These are phyloP conservation scores for Lamprotornis superbus DNA, from an alignment of 2,113 vertebrate genomes.

Conservation along the genomic window DNA sequence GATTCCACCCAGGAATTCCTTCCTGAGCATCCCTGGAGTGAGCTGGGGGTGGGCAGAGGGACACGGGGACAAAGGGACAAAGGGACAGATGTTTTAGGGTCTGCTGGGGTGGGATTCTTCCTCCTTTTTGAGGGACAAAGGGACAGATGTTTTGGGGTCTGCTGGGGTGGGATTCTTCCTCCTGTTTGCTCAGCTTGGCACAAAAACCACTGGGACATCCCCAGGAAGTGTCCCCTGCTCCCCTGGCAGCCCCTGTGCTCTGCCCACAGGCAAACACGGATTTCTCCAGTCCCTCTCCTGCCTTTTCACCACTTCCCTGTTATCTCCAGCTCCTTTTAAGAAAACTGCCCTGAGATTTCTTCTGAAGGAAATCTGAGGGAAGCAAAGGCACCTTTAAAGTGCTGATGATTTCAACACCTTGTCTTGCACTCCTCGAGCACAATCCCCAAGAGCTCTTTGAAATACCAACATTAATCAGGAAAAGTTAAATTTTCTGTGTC, in stretches of 20 bases:
- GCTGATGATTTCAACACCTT: neutral
- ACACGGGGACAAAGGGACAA: neutral
- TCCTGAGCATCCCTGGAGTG: neutral
- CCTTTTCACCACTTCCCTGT: neutral
- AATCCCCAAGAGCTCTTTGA: neutral
- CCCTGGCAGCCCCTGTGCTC: neutral
- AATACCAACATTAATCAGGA: neutral
- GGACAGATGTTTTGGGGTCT: neutral
- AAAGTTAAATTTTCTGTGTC: neutral
- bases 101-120: neutral
- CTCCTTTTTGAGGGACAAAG: neutral
- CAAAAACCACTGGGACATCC: neutral
- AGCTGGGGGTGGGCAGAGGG: neutral
- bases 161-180: neutral
- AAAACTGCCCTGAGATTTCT: neutral
- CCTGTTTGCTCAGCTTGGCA: neutral
- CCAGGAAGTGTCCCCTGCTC: neutral
- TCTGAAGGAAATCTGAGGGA: neutral
- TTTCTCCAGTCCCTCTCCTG: neutral
- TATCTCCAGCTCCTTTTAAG: neutral
- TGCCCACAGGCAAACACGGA: neutral
- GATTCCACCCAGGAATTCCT: rapidly evolving
- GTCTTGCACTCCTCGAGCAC: neutral
- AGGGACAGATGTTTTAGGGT: neutral
- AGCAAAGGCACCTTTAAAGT: neutral